phyloP scores from a whole-genome alignment of 2,113 vertebrate genomes.

The Pachypanchax playfairii region DNA sequence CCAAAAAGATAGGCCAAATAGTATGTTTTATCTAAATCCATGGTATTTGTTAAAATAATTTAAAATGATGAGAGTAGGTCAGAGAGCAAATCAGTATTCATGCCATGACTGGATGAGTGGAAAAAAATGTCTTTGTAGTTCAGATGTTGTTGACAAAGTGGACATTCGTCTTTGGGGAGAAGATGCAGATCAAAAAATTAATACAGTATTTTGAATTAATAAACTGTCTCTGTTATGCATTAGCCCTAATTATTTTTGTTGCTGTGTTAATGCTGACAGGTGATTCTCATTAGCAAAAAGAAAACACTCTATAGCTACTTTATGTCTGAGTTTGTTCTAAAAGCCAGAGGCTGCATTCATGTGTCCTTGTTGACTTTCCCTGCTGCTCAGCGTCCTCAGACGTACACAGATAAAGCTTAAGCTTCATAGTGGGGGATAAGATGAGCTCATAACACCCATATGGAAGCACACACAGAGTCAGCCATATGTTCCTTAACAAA shows the following conservation, averaged over 20 bases:
- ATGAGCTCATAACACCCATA: slow-evolving; percentile 61
- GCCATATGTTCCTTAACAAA: slow-evolving; percentile 62
- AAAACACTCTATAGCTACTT: background rate
- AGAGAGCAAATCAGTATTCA: too few species aligned
- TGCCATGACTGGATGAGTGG: too few species aligned
- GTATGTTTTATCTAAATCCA: too few species aligned
- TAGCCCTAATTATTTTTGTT: background rate
- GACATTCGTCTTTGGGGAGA: too few species aligned
- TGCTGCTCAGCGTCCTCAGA: slow-evolving; percentile 58
- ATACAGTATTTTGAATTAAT: background rate
- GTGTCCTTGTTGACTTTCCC: slow-evolving; percentile 56
- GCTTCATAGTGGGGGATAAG: slow-evolving; percentile 39
- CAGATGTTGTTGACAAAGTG: too few species aligned
- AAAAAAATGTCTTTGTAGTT: too few species aligned
- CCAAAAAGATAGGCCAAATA: too few species aligned
- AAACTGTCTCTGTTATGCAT: background rate
- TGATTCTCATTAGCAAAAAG: background rate
- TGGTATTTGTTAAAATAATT: too few species aligned
- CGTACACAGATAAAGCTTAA: slow-evolving; percentile 32
- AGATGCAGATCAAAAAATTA: too few species aligned
- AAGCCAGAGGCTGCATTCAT: slow-evolving; percentile 1
- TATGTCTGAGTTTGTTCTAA: background rate
- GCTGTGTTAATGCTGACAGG: background rate
- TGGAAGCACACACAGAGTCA: slow-evolving; percentile 32
- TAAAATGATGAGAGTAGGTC: too few species aligned